phyloP scores from a whole-genome alignment of 2,888 invertebrate genomes.

The Timema cristinae region DNA sequence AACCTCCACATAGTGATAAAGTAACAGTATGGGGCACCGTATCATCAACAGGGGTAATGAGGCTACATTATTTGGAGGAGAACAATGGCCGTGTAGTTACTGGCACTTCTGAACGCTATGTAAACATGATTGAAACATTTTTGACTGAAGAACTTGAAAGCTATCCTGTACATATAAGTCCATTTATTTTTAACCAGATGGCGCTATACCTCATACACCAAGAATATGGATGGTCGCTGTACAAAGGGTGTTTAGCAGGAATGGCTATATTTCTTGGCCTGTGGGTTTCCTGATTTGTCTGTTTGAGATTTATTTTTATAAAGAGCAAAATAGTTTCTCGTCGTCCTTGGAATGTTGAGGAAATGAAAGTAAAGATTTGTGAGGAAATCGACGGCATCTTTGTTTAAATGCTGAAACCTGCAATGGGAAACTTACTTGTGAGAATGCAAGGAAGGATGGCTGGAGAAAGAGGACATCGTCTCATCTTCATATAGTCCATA shows the following conservation, averaged over 20 bases:
- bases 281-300: background rate
- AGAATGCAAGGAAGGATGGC: no score
- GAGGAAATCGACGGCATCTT: no score
- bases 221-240: background rate
- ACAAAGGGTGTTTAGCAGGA: background rate
- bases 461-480: no score
- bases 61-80: background rate
- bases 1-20: conserved; percentile 2
- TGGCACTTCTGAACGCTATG: conserved; percentile 4
- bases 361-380: no score
- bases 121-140: background rate
- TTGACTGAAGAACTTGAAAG: background rate
- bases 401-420: no score
- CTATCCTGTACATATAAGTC: background rate
- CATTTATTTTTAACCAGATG: background rate
- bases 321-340: background rate
- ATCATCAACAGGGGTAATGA: background rate
- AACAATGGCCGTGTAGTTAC: background rate
- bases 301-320: conserved; percentile 4
- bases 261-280: background rate
- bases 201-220: background rate
- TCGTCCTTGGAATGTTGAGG: no score
- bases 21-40: conserved; percentile 17
- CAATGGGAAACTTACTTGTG: no score
- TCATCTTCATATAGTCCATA: no score